Conservation (phyloP, 2,888 invertebrate species). For the Cephalotes varians region DNA sequence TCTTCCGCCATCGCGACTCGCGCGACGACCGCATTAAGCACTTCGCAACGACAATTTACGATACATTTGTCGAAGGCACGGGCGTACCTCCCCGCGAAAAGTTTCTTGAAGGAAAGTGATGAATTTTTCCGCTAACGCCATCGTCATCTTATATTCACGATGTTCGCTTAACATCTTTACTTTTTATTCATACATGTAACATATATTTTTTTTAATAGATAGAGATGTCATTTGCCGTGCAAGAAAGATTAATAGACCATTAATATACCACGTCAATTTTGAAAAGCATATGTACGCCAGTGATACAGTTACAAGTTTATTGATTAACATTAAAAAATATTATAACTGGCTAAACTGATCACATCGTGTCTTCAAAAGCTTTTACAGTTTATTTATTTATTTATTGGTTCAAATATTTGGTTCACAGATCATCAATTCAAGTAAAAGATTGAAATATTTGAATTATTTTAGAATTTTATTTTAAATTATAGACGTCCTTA, state of each 20-base stretch:
- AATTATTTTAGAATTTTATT: background rate
- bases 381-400: background rate
- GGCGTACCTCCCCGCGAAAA: constrained; percentile 62
- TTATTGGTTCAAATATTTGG: background rate
- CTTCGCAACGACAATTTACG: constrained; percentile 85
- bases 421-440: background rate
- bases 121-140: constrained; percentile 2
- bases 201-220: background rate
- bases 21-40: constrained; percentile 84
- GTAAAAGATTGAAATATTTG: background rate
- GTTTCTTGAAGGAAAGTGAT: constrained; percentile 67
- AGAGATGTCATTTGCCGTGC: background rate
- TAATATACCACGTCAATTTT: background rate
- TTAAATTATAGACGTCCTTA: background rate
- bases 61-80: constrained; percentile 82
- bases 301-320: background rate
- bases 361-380: background rate
- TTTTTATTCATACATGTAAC: background rate
- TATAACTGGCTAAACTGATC: background rate
- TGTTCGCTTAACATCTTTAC: constrained; percentile 7
- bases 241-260: background rate
- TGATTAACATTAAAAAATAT: background rate
- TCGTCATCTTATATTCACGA: constrained; percentile 15
- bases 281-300: background rate
- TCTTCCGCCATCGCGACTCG: constrained; percentile 62